These are phyloP conservation scores for Adrianichthys oophorus DNA, from an alignment of 2,797 vertebrate genomes.

Conservation along the genomic window DNA sequence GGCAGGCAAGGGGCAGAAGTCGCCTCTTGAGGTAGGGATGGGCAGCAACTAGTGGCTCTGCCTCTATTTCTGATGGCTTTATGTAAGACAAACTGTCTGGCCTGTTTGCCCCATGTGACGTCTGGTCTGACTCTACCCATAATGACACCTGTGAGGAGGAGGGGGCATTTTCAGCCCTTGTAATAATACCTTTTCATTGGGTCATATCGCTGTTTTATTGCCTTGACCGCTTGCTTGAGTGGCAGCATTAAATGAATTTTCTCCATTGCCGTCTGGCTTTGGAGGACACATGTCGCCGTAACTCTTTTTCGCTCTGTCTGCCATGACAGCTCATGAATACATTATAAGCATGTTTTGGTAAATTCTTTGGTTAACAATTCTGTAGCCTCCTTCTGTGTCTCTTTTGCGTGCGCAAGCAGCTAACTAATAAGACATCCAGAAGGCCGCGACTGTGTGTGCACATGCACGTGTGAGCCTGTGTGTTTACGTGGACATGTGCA, in stretches of 20 bases:
- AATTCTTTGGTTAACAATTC: slow-evolving; percentile 50
- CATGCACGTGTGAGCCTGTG: not conserved
- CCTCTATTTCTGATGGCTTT: slow-evolving; percentile 60
- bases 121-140: slow-evolving; percentile 28
- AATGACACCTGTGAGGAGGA: slow-evolving; percentile 31
- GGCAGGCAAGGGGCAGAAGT: slow-evolving; percentile 51
- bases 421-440: slow-evolving; percentile 12
- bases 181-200: slow-evolving; percentile 60
- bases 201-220: slow-evolving; percentile 42
- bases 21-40: slow-evolving; percentile 56
- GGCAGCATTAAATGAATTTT: slow-evolving; percentile 72
- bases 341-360: slow-evolving; percentile 52
- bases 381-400: slow-evolving; percentile 46
- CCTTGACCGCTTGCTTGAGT: slow-evolving; percentile 63
- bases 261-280: slow-evolving; percentile 72
- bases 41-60: slow-evolving; percentile 53
- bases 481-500: not conserved
- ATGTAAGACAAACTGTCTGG: slow-evolving; percentile 59
- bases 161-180: slow-evolving; percentile 27
- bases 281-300: slow-evolving; percentile 63
- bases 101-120: slow-evolving; percentile 49
- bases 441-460: not conserved
- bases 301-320: slow-evolving; percentile 57
- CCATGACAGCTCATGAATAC: slow-evolving; percentile 67
- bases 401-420: slow-evolving; percentile 36